Conservation (phyloP, 2,797 vertebrate species). For the Lateolabrax maculatus region DNA sequence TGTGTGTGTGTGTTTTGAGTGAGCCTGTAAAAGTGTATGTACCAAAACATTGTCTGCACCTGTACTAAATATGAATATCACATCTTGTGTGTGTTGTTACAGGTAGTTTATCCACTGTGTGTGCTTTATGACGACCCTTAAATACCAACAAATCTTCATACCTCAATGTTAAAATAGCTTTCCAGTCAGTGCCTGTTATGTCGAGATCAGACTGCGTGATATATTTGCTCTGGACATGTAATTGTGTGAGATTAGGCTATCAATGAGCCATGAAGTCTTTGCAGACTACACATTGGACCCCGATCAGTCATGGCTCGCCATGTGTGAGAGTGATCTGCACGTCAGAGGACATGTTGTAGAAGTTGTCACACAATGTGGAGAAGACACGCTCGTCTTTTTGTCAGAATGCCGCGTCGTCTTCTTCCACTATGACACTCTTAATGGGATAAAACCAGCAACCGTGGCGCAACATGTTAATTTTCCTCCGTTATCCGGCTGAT, state of each 20-base stretch:
- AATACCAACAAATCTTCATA: not conserved
- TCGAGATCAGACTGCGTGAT: not conserved
- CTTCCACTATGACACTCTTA: not conserved
- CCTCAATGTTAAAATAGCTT: not conserved
- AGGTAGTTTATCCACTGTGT: not conserved
- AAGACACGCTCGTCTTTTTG: not conserved
- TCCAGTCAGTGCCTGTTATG: not conserved
- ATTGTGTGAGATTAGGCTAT: not conserved
- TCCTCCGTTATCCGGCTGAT: not conserved
- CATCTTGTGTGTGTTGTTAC: not conserved
- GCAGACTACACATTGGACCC: not conserved
- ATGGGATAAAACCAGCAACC: not conserved
- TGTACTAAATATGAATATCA: not conserved
- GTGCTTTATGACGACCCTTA: not conserved
- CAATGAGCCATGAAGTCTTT: not conserved
- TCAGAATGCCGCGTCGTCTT: not conserved
- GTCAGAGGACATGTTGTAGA: not conserved
- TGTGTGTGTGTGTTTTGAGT: constrained; percentile 9
- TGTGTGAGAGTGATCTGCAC: not conserved
- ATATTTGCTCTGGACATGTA: not conserved
- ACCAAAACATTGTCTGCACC: not conserved
- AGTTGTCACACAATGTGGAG: not conserved
- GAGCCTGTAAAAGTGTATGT: not conserved
- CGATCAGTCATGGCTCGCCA: not conserved
- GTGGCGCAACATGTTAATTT: not conserved